Evolutionary conservation across 2,113 vertebrate genomes (phyloP), one percentile per base, ranked within the genome.

Genomic region (Daphoenositta chrysoptera): DNA sequence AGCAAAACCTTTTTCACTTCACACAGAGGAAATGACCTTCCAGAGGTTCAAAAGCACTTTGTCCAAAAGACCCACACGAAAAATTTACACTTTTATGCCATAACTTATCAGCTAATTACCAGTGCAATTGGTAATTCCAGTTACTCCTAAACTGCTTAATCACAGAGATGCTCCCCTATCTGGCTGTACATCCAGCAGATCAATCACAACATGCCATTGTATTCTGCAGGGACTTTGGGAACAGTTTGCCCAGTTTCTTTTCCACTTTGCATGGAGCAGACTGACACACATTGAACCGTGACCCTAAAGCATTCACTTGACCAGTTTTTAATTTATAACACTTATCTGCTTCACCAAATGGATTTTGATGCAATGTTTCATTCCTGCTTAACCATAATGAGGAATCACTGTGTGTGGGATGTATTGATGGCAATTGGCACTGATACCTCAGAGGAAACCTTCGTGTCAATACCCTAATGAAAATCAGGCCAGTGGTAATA

Each of bases 201-300:
- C 47, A 47, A 75, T 13, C 50, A 47, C 21, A 66, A 24, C 0
- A 1, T 4, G 6, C 7, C 63, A 73, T 0, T 4, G 0, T 20
- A 8, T 39, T 40, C 51, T 31, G 12, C n/a, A 56, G 5, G 14
- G 63, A 73, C 6, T 12, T 13, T 11, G 42, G 53, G 58, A 37
- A 53, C 40, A 30, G 22, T 30, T 53, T 77, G n/a, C 45, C 23
- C 37, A 5, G 15, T 14, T 54, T 72, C n/a, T 61, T 66, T 33
- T 60, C 20, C 5, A 9, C 18, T 72, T 56, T 18, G 9, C 7
- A 4, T 5, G 1, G 4, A 75, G 18, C n/a, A 80, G 50, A 13
- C 31, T 27, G 56, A 16, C 7, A 18, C 1, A 11, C 19, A 11
- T 30, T 28, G 10, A 83, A 65, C 12, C 23, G 27, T 51, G 37